Conservation (phyloP, 2,888 invertebrate genomes). For the Neoascia interrupta region DNA sequence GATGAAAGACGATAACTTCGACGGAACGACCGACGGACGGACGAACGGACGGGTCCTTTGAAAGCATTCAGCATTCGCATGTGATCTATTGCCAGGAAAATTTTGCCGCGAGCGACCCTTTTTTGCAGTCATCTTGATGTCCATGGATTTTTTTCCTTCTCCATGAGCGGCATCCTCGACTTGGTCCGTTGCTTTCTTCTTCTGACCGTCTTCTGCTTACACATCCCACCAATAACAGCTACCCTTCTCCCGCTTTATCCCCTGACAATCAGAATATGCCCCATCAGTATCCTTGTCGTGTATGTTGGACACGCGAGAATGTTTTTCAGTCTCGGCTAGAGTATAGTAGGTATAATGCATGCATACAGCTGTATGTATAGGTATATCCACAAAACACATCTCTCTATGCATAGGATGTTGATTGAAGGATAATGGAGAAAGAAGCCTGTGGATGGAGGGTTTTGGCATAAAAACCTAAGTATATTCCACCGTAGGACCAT, state of each 20-base stretch:
- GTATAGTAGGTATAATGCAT: neutral
- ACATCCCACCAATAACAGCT: conserved; percentile 7
- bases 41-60: conserved; percentile 59
- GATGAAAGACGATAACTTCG: conserved; percentile 64
- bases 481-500: conserved; percentile 44
- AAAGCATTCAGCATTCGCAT: conserved; percentile 61
- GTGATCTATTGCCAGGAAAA: conserved; percentile 71
- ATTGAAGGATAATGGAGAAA: conserved; percentile 68
- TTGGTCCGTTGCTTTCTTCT: conserved; percentile 43
- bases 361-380: neutral
- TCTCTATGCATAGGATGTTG: conserved; percentile 60
- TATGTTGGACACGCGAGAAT: conserved; percentile 65
- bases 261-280: conserved; percentile 63
- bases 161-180: conserved; percentile 15
- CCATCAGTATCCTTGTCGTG: conserved; percentile 58
- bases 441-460: conserved; percentile 32
- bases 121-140: conserved; percentile 72
- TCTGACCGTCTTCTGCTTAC: conserved; percentile 37
- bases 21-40: no score
- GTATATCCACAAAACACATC: neutral
- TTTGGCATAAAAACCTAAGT: conserved; percentile 57
- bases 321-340: conserved; percentile 41
- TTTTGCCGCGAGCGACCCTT: conserved; percentile 73
- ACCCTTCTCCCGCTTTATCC: conserved; percentile 19
- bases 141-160: conserved; percentile 39